Evolutionary conservation across 2,113 vertebrate genomes (phyloP), one percentile per base, ranked within the genome.

Genomic region (Syrrhaptes paradoxus): DNA sequence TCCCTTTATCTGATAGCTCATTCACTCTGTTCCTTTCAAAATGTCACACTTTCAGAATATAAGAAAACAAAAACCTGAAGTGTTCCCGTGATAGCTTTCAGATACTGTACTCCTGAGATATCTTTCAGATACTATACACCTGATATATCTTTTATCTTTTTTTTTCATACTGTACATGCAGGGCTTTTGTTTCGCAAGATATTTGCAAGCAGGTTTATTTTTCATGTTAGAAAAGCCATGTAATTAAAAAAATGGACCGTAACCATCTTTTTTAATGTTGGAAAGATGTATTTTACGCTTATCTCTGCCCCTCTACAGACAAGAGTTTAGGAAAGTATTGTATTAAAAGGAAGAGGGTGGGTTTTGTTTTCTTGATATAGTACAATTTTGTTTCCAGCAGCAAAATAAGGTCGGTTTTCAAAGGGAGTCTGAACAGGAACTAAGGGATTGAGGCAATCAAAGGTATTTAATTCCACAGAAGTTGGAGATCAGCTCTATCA

Each of bases 1-100:
- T 95, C 93, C 78, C 91, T 94, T 96, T 95, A 85, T 96, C 72
- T 95, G 75, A 78, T 95, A 85, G 94, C 95, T 97, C 70, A 90
- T 95, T 94, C 67, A 51, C 49, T 92, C 82, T 66, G 91, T 95
- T 95, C 90, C 95, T 96, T 68, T 92, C 94, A 83, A 95, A 97
- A 91, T 95, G 75, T 97, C 91, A 97, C 58, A 58, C 75, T 67
- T 84, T 86, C 82, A 91, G 95, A 97, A 57, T 55, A 88, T 10
- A 93, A 78, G 75, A 80, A 93, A 94, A 90, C 88, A 92, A 85
- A 96, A 71, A 48, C 17, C 51, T 81, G 66, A 90, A 95, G 65
- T 77, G 43, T 91, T 70, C 29, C 28, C 3, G 11, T 52, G 38
- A 91, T 62, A 31, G 32, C 51, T 91, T 97, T 95, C 63, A 93